Percentiles rank a stretch among this genome's conserved stretches.
phyloP scores from a whole-genome alignment of 2,888 invertebrate genomes.

The Drosophila incognita region DNA sequence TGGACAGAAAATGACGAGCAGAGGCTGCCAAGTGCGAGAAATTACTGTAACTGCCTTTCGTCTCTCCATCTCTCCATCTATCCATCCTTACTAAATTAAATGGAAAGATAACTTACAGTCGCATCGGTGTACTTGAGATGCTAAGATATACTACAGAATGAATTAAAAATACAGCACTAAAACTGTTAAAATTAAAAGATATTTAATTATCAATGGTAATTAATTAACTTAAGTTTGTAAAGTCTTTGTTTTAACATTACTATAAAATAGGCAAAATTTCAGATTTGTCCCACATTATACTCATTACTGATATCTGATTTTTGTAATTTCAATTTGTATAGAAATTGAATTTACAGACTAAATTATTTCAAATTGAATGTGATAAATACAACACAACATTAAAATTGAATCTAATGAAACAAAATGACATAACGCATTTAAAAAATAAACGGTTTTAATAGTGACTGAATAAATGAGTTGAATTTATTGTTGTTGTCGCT shows the following conservation, averaged over 20 bases:
- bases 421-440: neutral
- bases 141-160: neutral
- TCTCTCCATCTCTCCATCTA: neutral
- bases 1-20: constrained; percentile 44
- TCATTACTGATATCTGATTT: neutral
- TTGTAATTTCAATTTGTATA: neutral
- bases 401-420: neutral
- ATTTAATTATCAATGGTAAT: neutral
- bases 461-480: too few relatives aligned
- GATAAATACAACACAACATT: neutral
- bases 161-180: too few relatives aligned
- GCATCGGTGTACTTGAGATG: neutral
- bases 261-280: neutral
- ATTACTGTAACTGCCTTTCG: constrained; percentile 29
- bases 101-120: constrained; percentile 29
- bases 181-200: neutral
- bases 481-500: too few relatives aligned
- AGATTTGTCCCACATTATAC: neutral
- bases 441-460: fast-evolving
- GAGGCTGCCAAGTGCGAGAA: constrained; percentile 53
- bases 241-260: neutral
- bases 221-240: neutral
- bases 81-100: constrained; percentile 41
- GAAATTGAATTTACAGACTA: neutral
- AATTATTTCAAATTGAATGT: neutral